Base-by-base conservation (phyloP, 2,888 invertebrate species). In the Ashinkailepas kermadecensis region DNA sequence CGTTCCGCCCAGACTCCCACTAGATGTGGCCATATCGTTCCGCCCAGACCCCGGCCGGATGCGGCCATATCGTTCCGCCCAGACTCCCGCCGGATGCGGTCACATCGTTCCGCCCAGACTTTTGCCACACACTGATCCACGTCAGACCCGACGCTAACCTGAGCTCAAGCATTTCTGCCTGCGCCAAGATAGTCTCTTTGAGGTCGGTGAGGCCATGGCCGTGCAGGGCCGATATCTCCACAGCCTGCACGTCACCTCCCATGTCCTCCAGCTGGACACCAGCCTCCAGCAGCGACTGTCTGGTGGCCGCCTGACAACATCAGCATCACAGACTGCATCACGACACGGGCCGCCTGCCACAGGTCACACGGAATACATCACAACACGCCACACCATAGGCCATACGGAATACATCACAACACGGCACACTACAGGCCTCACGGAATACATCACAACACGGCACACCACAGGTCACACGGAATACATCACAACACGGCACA, bases 151-250 rank as follows among this genome's bases (percentile, higher is more conserved):
- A 8, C 18, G 18, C 74, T 21, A 64, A 78, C 59, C 86, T 86
- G 64, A 90, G 84, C 54, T 89, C 88, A 85, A 90, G 86, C 7
- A 89, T 74, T 84, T 90, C 90, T 21, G 90, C 89, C 84, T 88
- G 88, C 0, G 88, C 85, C 39, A 92, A 90, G 81, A 99, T 91
- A 0, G 96, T 93, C 86, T 98, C 97, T 80, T 94, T 92, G 81
- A 99, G 88, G 1, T 90, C 88, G 82, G 92, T 89, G 58, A 99
- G 88, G 87, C 96, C 95, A 9, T 90, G 91, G 82, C 92, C 92
- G 88, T 94, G 93, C 0, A 97, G 89, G 0, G 99, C 99, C 0
- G 99, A 99, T 83, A 99, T 92, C 0, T 93, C 92, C 81, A 99
- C 92, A 7, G 93, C 92, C 88, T 84, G 85, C 21, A 84, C 81